Evolutionary conservation across 2,113 vertebrate genomes (phyloP), one percentile per base, ranked within the genome.

Genomic region (Ceuthmochares aereus): DNA sequence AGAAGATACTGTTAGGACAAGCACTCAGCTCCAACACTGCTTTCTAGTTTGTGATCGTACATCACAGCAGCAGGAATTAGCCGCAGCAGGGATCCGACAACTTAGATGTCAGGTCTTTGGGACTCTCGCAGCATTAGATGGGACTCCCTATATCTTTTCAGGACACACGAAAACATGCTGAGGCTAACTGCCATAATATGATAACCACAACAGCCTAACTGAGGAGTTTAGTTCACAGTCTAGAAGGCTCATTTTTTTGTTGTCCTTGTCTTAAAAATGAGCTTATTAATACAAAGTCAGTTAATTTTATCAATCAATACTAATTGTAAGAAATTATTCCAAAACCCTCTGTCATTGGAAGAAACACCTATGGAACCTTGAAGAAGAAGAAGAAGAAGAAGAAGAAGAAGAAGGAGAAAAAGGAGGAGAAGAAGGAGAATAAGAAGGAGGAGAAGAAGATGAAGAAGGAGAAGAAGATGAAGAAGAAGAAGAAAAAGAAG

Each of bases 11-110:
- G 5, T 34, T 27, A 29, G 26, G 58, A 49, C 18, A 45, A 74
- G 64, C 10, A 17, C n/a, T 72, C 40, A 27, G 16, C 9, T n/a
- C 18, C 0, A 2, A 6, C 0, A 0, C 8, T 49, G 17, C 45
- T 76, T 32, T 76, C 82, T 70, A 51, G 42, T 45, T 80, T 66
- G 49, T 25, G 45, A 26, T 64, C 42, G 47, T 43, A 45, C 26
- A 55, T 15, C 14, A 9, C 1, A 8, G 25, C 29, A 76, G 30
- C 73, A 75, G 62, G 43, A 58, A 45, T 45, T n/a, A 51, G 30
- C 27, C 51, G 29, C 0, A 62, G 59, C 2, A 8, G n/a, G n/a
- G 45, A 52, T 52, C 51, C 58, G 58, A 40, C 12, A 68, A 5
- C 11, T 83, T 40, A 20, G 27, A 52, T 32, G 60, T 87, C 59